Evolutionary conservation across 2,113 vertebrate species (phyloP).

Genomic region (Pogona vitticeps): DNA sequence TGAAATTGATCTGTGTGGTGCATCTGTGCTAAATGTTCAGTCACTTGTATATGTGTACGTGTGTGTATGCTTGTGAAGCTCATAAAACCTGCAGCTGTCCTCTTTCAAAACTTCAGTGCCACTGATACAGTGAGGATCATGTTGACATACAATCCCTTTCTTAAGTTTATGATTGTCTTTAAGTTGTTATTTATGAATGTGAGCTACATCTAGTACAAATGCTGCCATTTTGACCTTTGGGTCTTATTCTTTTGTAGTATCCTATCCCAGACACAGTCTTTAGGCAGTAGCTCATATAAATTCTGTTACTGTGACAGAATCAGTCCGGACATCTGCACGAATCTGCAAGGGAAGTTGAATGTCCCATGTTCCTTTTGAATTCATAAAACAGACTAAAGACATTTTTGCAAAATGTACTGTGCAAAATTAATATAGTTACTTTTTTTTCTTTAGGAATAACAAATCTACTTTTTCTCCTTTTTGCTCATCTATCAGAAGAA

Average conservation of each 20-base stretch:
- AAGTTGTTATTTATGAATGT: neutral
- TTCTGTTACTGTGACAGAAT: neutral
- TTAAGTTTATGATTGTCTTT: neutral
- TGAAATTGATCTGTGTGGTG: neutral
- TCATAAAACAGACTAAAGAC: neutral
- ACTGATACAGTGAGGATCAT: neutral
- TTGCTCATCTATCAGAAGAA: neutral
- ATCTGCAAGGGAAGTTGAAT: no score
- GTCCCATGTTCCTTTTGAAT: neutral
- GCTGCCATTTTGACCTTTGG: neutral
- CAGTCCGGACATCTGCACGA: neutral
- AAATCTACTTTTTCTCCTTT: neutral
- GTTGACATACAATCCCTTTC: neutral
- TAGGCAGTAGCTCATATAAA: neutral
- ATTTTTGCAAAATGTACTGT: neutral
- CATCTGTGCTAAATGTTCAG: neutral
- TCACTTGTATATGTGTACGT: neutral
- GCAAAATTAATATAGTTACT: neutral
- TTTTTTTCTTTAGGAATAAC: neutral
- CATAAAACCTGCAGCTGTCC: neutral
- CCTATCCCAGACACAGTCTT: neutral
- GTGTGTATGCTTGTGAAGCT: neutral
- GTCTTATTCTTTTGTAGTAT: no score
- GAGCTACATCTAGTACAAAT: neutral
- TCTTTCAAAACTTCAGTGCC: neutral